These are phyloP conservation scores for Salvelinus alpinus DNA, from an alignment of 2,113 vertebrate genomes.

Conservation along the genomic window DNA sequence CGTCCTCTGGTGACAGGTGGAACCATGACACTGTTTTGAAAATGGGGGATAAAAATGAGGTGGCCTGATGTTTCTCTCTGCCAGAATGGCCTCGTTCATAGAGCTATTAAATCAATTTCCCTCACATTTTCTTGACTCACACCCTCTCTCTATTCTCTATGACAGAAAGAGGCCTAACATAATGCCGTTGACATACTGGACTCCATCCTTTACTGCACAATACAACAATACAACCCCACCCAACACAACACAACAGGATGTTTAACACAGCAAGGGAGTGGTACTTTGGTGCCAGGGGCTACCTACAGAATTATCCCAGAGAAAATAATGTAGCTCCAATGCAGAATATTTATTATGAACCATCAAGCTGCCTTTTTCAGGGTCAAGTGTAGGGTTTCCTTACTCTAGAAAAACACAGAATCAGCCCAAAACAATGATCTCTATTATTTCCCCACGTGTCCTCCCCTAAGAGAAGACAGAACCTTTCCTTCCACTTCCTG, in stretches of 20 bases:
- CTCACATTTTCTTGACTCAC: neutral
- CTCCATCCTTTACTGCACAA: constrained; percentile 13
- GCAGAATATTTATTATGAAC: too few relatives aligned
- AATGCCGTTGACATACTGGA: neutral
- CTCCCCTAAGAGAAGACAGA: neutral
- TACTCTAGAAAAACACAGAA: too few relatives aligned
- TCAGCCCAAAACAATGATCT: too few relatives aligned
- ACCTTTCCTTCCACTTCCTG: constrained; percentile 37
- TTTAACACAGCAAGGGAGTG: too few relatives aligned
- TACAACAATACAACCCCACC: neutral
- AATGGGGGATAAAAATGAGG: constrained; percentile 5
- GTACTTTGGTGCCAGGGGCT: too few relatives aligned
- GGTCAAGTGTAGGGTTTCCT: too few relatives aligned
- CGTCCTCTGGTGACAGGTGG: too few relatives aligned
- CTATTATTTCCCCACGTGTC: neutral
- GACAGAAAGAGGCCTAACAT: constrained; percentile 3
- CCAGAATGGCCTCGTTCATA: constrained; percentile 17
- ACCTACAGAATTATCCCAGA: too few relatives aligned
- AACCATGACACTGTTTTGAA: constrained; percentile 7
- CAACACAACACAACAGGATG: too few relatives aligned
- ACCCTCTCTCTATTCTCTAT: constrained; percentile 1
- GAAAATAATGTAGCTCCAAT: too few relatives aligned
- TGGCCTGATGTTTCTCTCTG: constrained; percentile 3
- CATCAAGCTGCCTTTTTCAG: too few relatives aligned
- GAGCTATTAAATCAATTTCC: constrained; percentile 14